Base-by-base conservation (phyloP, 1,140 invertebrate species). In the Sinonovacula constricta region DNA sequence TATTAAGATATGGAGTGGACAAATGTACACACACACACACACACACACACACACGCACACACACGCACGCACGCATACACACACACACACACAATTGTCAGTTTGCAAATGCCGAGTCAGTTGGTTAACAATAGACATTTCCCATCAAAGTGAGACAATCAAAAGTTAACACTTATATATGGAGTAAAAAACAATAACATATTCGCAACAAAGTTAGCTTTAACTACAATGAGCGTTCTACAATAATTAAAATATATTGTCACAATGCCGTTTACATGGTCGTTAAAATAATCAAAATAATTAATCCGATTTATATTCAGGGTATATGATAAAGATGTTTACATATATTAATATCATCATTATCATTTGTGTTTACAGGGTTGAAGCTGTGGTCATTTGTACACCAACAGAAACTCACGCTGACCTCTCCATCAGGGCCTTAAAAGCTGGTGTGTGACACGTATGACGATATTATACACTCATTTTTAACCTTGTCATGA, bases 371-470 rank as follows among this genome's bases (percentile, higher is more conserved):
- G 15, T 10, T 66, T 66, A 22, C 62, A 69, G 67, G n/a, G 33
- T 69, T 14, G 28, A 5, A 14, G 49, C 67, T 24, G 53, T 69
- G 14, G 49, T 56, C 10, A 54, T 69, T 33, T 69, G 67, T 24
- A 69, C 67, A 34, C 67, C 67, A 30, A 69, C 67, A 31, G 67
- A 69, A 18, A 24, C 67, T 3, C 67, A 69, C 34, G 67, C 49
- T n/a, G 30, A 51, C 30, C 28, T 69, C 33, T 18, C 53, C 12
- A 69, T 54, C 4, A 28, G 18, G 49, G n/a, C 67, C 2, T 15
- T 69, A n/a, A 56, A 69, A 30, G 67, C 67, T 24, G 67, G 67
- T 69, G 22, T 30, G 24, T 5, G 3, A 33, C 10, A 39, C 18
- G 15, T 18, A 36, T 45, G 15, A 45, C n/a, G 22, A 67, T 28